phyloP scores from a whole-genome alignment of 1,140 invertebrate species.

The Meloidogyne floridensis region DNA sequence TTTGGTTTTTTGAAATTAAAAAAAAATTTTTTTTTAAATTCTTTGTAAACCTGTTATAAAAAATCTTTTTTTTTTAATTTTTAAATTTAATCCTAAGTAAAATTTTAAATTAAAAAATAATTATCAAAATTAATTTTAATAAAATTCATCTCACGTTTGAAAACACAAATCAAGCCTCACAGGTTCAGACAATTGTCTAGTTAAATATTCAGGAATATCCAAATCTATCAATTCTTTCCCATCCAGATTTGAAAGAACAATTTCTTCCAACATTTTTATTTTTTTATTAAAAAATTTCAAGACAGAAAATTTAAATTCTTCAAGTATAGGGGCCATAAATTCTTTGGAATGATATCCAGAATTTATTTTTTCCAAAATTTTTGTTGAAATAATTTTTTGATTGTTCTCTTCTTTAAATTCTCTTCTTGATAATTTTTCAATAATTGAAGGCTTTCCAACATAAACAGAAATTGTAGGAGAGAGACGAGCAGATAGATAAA shows the following conservation, averaged over 20 bases:
- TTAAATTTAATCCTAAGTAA: too few species aligned
- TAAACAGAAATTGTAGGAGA: not conserved
- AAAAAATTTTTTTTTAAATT: too few species aligned
- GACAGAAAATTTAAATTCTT: not conserved
- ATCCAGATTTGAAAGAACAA: slow-evolving; percentile 9
- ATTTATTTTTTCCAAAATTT: slow-evolving; percentile 1
- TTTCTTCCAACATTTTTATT: not conserved
- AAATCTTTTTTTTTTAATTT: too few species aligned
- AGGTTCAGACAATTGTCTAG: not conserved
- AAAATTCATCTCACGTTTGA: not conserved
- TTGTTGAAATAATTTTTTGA: not conserved
- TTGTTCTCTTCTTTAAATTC: not conserved
- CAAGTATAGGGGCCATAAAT: not conserved
- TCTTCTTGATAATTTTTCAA: not conserved
- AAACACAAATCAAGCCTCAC: slow-evolving; percentile 3
- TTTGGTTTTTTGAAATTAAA: too few species aligned
- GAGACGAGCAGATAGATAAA: slow-evolving; percentile 12
- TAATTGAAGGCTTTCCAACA: not conserved
- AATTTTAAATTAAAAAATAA: too few species aligned
- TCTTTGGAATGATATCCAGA: not conserved
- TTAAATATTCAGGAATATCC: not conserved
- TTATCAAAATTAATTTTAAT: not conserved
- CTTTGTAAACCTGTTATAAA: too few species aligned
- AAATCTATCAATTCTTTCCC: not conserved
- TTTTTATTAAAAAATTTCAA: not conserved